Conservation (phyloP, 35 echinoderm and acorn worm genomes). For the Strongylocentrotus purpuratus region DNA sequence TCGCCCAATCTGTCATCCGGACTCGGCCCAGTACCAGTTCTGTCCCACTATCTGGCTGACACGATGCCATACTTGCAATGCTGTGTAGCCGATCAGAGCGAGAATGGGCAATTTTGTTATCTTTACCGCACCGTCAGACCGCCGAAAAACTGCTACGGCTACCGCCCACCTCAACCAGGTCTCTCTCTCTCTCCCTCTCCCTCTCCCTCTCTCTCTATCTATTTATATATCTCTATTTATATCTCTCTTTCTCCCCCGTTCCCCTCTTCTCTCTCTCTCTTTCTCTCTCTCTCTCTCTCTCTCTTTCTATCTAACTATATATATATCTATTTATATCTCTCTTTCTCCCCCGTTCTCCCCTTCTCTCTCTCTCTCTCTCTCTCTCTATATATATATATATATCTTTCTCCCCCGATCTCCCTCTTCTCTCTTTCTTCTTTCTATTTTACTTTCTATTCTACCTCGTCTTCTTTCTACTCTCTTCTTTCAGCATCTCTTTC, state of each 20-base stretch:
- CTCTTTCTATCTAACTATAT: not conserved
- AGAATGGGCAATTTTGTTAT: not conserved
- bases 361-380: not conserved
- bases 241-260: not conserved
- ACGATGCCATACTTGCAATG: slow-evolving; percentile 35
- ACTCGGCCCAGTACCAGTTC: slow-evolving; percentile 26
- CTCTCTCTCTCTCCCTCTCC: too few relatives aligned
- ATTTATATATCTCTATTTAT: too few relatives aligned
- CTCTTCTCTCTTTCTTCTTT: too few relatives aligned
- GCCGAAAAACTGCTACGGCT: not conserved
- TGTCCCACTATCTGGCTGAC: slow-evolving; percentile 49
- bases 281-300: not conserved
- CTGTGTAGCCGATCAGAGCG: not conserved
- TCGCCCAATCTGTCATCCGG: not conserved
- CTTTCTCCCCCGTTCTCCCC: not conserved
- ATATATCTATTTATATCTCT: too few relatives aligned
- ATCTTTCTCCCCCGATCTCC: too few relatives aligned
- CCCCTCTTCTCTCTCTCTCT: too few relatives aligned
- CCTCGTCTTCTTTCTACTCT: too few relatives aligned
- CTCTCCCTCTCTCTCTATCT: too few relatives aligned
- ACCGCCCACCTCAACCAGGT: not conserved
- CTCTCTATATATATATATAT: too few relatives aligned
- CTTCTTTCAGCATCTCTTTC: too few relatives aligned
- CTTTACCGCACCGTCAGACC: not conserved
- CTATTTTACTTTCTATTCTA: too few relatives aligned